Percentiles rank a stretch among this genome's conserved stretches.
Conservation (phyloP, 2,797 vertebrate genomes). For the Falco rusticolus region DNA sequence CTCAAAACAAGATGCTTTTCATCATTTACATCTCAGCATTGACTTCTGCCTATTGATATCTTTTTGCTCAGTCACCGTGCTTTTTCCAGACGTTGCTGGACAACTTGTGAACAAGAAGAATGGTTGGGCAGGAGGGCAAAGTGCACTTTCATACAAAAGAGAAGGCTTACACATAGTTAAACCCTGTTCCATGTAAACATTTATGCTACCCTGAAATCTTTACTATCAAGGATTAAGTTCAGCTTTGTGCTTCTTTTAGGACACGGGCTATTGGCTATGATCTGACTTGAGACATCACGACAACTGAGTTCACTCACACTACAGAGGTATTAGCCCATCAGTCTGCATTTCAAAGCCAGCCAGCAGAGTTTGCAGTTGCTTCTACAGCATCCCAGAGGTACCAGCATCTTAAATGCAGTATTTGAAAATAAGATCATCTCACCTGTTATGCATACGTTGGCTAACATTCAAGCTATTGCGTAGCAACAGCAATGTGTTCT, state of each 20-base stretch:
- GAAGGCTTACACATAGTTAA: background rate
- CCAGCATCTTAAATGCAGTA: background rate
- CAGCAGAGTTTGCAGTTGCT: fast-evolving
- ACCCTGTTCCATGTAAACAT: background rate
- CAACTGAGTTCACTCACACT: background rate
- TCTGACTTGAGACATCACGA: background rate
- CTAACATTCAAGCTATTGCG: background rate
- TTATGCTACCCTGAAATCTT: background rate
- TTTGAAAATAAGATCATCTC: background rate
- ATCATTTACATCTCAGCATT: background rate
- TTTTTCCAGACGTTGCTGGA: background rate
- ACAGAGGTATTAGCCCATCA: too few species aligned
- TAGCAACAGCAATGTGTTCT: background rate
- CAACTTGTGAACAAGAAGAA: background rate
- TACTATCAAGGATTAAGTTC: background rate
- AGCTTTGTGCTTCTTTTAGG: background rate
- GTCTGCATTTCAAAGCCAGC: background rate
- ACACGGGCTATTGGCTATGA: background rate
- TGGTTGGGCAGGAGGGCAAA: background rate
- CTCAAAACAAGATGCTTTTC: background rate
- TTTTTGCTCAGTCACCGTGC: background rate
- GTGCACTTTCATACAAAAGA: background rate
- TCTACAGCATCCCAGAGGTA: background rate
- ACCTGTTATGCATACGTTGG: background rate
- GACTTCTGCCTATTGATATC: background rate